Percentiles rank a stretch among this genome's conserved stretches.
These are phyloP conservation scores for Furnarius figulus DNA, from an alignment of 2,113 vertebrate genomes.

Conservation along the genomic window DNA sequence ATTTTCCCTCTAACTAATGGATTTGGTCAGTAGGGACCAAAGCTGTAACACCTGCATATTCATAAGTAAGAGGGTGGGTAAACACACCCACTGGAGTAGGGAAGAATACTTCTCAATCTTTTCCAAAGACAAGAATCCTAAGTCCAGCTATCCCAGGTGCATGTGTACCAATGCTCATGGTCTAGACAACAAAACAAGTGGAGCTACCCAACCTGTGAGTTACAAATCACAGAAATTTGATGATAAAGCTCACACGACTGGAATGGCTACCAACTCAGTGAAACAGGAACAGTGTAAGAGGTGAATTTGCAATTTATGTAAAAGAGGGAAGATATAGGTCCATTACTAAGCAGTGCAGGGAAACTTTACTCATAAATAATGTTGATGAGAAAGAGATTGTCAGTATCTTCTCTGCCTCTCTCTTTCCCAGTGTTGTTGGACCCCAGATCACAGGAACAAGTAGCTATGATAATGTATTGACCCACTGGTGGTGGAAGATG, in stretches of 20 bases:
- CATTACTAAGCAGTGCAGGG: not conserved
- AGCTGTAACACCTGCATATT: not conserved
- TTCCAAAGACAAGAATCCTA: not conserved
- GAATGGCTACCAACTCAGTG: not conserved
- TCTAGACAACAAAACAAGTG: not conserved
- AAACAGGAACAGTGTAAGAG: not conserved
- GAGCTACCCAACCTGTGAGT: not conserved
- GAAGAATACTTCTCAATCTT: not conserved
- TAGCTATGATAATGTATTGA: rapidly evolving
- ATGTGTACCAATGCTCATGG: rapidly evolving
- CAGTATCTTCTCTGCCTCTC: not conserved
- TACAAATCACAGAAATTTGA: not conserved
- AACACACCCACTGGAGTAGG: not conserved
- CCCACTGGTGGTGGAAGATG: not conserved
- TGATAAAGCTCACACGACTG: not conserved
- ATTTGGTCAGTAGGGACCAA: not conserved
- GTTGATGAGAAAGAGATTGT: not conserved
- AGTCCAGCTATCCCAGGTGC: not conserved
- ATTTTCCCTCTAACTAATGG: not conserved
- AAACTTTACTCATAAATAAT: not conserved
- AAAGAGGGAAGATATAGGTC: not conserved
- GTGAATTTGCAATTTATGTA: not conserved
- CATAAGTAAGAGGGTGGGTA: not conserved
- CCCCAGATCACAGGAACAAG: not conserved
- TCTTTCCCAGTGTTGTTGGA: not conserved